Percentiles rank a stretch among this genome's conserved stretches.
Conservation (phyloP, 2,888 invertebrate genomes). For the Parapristionchus giblindavisi region DNA sequence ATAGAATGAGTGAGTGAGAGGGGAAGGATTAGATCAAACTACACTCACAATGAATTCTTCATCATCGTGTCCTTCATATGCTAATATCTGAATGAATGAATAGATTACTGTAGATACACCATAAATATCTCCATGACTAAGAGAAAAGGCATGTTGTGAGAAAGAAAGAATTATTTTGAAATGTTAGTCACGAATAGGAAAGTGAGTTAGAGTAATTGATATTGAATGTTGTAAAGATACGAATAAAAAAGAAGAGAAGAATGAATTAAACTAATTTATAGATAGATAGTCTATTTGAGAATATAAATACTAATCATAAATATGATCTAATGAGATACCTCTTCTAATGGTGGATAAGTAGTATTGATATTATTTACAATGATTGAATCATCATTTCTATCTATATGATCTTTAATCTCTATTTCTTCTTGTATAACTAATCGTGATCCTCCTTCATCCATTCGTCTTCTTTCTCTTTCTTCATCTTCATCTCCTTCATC, state of each 20-base stretch:
- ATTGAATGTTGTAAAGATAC: no score
- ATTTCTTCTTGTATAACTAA: neutral
- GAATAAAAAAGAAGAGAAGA: no score
- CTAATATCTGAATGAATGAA: conserved; percentile 10
- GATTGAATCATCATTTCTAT: neutral
- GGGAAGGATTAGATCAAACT: neutral
- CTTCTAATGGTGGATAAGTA: no score
- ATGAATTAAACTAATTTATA: no score
- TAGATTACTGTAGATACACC: neutral
- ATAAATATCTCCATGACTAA: neutral
- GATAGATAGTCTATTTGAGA: no score
- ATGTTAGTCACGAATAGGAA: no score
- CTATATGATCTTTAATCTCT: neutral
- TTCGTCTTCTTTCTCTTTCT: neutral
- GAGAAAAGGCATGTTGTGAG: neutral
- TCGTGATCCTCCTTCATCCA: neutral
- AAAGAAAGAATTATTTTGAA: neutral
- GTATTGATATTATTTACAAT: no score
- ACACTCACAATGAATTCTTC: neutral
- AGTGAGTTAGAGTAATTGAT: no score
- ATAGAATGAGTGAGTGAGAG: neutral
- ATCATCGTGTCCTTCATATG: neutral
- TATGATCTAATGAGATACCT: neutral
- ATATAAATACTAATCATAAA: no score
- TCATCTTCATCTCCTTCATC: neutral